These are phyloP conservation scores for Nannobrachium achirus DNA, from an alignment of 2,113 vertebrate genomes.

Conservation along the genomic window DNA sequence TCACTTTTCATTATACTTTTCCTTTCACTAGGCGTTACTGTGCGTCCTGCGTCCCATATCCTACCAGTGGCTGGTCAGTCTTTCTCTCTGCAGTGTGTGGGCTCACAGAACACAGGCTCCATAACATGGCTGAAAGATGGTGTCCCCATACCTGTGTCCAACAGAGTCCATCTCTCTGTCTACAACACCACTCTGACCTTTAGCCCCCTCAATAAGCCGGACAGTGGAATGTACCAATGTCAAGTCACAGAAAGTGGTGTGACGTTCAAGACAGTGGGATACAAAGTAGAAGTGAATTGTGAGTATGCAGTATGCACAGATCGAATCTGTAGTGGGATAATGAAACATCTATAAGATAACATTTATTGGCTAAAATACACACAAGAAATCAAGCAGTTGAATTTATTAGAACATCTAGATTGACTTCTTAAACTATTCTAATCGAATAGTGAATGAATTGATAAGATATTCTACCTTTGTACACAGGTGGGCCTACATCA, in stretches of 20 bases:
- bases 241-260: background rate
- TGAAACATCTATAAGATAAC: too few species aligned
- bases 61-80: background rate
- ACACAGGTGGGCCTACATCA: conserved; percentile 38
- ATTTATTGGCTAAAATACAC: too few species aligned
- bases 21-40: background rate
- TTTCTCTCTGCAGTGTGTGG: conserved; percentile 41
- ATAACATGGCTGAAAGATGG: conserved; percentile 31
- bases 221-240: conserved; percentile 34
- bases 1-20: background rate
- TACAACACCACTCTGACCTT: conserved; percentile 28
- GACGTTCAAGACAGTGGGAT: background rate
- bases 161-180: conserved; percentile 5
- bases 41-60: conserved; percentile 9
- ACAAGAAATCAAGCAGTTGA: too few species aligned
- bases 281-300: conserved; percentile 12
- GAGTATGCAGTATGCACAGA: too few species aligned
- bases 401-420: too few species aligned
- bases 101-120: conserved; percentile 31
- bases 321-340: background rate
- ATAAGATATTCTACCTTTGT: background rate
- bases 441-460: background rate
- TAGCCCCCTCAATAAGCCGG: conserved; percentile 15
- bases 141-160: background rate
- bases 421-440: too few species aligned